Percentiles rank a stretch among this genome's conserved stretches.
phyloP scores from a whole-genome alignment of 2,888 invertebrate species.

The Ennomos erosarius region DNA sequence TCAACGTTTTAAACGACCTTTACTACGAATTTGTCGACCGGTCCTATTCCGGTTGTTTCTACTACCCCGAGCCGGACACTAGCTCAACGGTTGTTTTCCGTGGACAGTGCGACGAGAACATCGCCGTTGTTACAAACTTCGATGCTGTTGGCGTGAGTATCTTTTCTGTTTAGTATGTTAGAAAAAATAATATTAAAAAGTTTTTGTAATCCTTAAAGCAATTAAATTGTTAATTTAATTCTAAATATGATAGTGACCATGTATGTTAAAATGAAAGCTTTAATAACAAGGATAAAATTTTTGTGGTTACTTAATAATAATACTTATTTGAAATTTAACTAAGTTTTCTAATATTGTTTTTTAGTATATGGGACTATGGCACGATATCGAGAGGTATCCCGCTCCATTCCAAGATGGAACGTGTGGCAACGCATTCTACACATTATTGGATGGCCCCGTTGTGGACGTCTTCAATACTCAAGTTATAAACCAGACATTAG shows the following conservation, averaged over 20 bases:
- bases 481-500: slow-evolving; percentile 56
- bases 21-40: slow-evolving; percentile 49
- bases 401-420: slow-evolving; percentile 58
- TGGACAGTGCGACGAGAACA: slow-evolving; percentile 59
- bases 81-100: slow-evolving; percentile 44
- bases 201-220: too few species aligned
- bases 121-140: slow-evolving; percentile 56
- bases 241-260: too few species aligned
- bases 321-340: too few species aligned
- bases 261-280: too few species aligned
- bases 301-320: slow-evolving; percentile 1
- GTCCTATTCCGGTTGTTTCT: slow-evolving; percentile 53
- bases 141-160: slow-evolving; percentile 47
- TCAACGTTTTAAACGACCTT: slow-evolving; percentile 47
- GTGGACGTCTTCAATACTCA: slow-evolving; percentile 57
- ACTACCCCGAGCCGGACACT: slow-evolving; percentile 45
- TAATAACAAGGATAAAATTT: neutral
- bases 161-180: too few species aligned
- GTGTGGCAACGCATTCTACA: slow-evolving; percentile 61
- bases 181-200: too few species aligned
- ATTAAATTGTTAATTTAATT: too few species aligned
- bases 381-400: slow-evolving; percentile 62
- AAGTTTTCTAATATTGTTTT: too few species aligned
- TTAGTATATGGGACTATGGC: slow-evolving; percentile 64
- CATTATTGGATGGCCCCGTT: slow-evolving; percentile 37